Evolutionary conservation across 2,888 invertebrate genomes (phyloP).

Genomic region (Pristionchus entomophagus): DNA sequence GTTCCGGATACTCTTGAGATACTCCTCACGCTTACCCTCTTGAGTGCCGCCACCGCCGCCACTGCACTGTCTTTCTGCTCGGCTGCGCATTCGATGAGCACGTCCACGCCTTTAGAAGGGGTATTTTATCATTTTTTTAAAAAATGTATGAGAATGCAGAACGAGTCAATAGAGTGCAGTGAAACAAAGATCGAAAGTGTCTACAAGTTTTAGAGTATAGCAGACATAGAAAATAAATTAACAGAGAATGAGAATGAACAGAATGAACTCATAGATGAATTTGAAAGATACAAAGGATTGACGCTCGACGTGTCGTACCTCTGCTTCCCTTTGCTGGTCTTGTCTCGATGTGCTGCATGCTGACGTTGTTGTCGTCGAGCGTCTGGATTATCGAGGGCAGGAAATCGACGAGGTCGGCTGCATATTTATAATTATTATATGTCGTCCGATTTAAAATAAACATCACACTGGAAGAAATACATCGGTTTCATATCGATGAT

Average conservation of each 20-base stretch:
- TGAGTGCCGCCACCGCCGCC: slow-evolving; percentile 55
- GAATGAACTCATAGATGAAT: no score
- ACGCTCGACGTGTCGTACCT: no score
- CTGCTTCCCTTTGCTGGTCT: slow-evolving; percentile 48
- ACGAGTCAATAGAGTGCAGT: no score
- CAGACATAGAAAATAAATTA: no score
- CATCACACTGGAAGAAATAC: no score
- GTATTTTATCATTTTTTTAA: no score
- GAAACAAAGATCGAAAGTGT: no score
- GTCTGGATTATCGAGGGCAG: slow-evolving; percentile 58
- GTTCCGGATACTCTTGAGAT: background rate
- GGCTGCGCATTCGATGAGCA: slow-evolving; percentile 57
- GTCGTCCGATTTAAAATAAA: background rate
- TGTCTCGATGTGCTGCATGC: slow-evolving; percentile 69
- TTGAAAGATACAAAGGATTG: no score
- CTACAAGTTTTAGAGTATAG: no score
- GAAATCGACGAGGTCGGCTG: slow-evolving; percentile 57
- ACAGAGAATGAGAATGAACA: no score
- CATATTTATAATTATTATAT: background rate
- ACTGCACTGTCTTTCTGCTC: slow-evolving; percentile 56
- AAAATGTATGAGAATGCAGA: no score
- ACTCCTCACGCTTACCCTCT: background rate
- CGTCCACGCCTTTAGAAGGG: slow-evolving; percentile 57
- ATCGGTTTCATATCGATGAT: no score
- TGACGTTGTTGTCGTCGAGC: slow-evolving; percentile 57